Evolutionary conservation across 2,113 vertebrate species (phyloP).

Genomic region (Fregata magnificens): DNA sequence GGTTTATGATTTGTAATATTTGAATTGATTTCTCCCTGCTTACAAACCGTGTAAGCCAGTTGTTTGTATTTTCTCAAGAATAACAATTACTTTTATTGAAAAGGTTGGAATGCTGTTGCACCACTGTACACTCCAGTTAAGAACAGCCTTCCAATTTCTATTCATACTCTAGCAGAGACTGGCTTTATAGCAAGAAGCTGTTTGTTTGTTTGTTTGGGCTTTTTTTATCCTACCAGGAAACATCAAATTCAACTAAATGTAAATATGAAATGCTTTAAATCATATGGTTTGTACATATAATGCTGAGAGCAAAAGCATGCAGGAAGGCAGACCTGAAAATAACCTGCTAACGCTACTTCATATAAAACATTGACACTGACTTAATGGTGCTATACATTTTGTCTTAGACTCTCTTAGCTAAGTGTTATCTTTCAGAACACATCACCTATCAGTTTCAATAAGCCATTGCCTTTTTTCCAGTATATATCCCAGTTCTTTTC

Average conservation of each 20-base stretch:
- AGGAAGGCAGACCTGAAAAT: not conserved
- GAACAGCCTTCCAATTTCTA: not conserved
- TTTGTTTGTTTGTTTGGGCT: not conserved
- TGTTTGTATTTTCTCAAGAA: not conserved
- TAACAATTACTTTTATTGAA: not conserved
- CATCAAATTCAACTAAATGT: not conserved
- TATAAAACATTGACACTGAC: not conserved
- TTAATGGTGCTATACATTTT: not conserved
- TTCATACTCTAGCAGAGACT: fast-evolving
- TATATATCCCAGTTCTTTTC: not conserved
- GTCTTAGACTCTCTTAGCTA: not conserved
- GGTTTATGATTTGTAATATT: fast-evolving
- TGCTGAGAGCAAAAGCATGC: not conserved
- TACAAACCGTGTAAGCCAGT: not conserved
- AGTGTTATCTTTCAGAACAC: not conserved
- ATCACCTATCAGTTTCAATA: not conserved
- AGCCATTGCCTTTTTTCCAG: not conserved
- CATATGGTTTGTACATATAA: fast-evolving
- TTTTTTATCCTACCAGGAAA: not conserved
- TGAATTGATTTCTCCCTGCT: not conserved
- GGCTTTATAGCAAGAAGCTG: not conserved
- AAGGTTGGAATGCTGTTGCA: not conserved
- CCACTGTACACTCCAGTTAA: too few species aligned
- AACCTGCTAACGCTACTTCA: not conserved
- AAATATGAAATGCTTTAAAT: not conserved